Conservation (phyloP, 2,113 vertebrate species). For the Chlorodrepanis virens region DNA sequence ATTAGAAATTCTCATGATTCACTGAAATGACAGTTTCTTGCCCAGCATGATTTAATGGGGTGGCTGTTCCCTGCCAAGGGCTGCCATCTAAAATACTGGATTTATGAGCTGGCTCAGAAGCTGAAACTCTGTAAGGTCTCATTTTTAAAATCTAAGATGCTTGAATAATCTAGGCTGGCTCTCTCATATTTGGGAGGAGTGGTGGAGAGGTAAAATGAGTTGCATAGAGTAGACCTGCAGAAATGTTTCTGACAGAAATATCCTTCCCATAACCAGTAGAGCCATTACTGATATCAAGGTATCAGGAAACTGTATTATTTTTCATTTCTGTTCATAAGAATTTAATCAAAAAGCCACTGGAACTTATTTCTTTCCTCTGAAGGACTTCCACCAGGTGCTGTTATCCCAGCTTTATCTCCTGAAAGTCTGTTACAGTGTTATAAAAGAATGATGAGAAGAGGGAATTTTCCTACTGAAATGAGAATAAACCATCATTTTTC, state of each 20-base stretch:
- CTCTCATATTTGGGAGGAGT: background rate
- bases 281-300: background rate
- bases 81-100: conserved; percentile 43
- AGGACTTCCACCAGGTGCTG: background rate
- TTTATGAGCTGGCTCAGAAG: conserved; percentile 47
- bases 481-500: conserved; percentile 33
- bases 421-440: background rate
- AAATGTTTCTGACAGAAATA: conserved; percentile 4
- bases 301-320: conserved; percentile 3
- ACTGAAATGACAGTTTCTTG: conserved; percentile 31
- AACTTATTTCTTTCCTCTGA: conserved; percentile 24
- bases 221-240: background rate
- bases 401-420: background rate
- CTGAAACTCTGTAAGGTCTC: conserved; percentile 27
- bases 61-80: conserved; percentile 38
- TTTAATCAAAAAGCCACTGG: conserved; percentile 46
- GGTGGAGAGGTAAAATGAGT: background rate
- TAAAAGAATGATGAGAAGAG: conserved; percentile 35
- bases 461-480: conserved; percentile 40
- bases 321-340: conserved; percentile 34
- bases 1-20: conserved; percentile 44
- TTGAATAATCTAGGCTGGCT: background rate
- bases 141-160: conserved; percentile 10
- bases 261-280: background rate
- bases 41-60: conserved; percentile 58